Evolutionary conservation across 2,113 vertebrate species (phyloP).

Genomic region (Dicerorhinus sumatrensis): DNA sequence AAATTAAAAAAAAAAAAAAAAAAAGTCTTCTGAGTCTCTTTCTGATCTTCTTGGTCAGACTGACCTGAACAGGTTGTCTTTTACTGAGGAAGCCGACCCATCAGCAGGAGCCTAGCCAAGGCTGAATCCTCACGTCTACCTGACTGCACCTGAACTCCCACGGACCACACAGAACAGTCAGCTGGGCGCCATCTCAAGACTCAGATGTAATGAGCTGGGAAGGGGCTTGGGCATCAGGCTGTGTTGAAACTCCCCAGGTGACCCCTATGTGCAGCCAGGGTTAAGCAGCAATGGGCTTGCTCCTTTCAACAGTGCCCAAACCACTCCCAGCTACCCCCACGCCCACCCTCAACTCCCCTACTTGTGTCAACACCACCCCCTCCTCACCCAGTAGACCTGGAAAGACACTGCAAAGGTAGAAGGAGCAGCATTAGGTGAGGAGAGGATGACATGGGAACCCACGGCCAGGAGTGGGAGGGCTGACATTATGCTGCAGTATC

Average conservation of each 20-base stretch:
- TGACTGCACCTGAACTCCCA: background rate
- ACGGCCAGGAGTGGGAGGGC: too few relatives aligned
- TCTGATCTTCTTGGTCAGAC: background rate
- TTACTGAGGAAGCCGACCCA: background rate
- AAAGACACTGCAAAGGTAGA: background rate
- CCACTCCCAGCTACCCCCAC: accelerated
- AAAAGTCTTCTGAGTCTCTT: background rate
- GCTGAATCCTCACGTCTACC: background rate
- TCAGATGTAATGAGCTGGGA: background rate
- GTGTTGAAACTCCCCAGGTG: background rate
- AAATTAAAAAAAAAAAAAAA: background rate
- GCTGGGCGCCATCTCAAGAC: background rate
- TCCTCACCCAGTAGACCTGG: background rate
- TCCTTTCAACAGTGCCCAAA: background rate
- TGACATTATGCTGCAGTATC: background rate
- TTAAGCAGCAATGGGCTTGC: background rate
- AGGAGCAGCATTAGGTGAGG: background rate
- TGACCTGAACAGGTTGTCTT: background rate
- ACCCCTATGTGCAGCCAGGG: background rate
- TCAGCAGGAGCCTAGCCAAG: background rate
- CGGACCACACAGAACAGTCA: background rate
- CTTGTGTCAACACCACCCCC: background rate
- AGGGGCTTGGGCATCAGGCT: background rate
- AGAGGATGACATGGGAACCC: background rate
- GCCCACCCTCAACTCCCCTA: accelerated